A percentile compares a stretch with the other conserved stretches of the same genome.
These are phyloP conservation scores for Caenorhabditis plicata DNA, from an alignment of 2,888 invertebrate genomes.

Conservation along the genomic window DNA sequence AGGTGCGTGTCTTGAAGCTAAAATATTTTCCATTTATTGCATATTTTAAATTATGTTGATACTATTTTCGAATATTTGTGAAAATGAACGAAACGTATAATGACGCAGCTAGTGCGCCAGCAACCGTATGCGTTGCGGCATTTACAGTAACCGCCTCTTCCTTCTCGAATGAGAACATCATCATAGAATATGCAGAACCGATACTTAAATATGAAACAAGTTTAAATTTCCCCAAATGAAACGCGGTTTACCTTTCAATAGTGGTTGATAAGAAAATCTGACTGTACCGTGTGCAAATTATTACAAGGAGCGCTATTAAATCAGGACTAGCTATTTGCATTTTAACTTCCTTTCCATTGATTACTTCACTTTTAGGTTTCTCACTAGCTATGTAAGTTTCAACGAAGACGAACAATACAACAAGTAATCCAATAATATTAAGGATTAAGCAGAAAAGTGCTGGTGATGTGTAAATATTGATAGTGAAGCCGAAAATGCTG, in stretches of 20 bases:
- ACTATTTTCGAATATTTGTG: constrained; percentile 17
- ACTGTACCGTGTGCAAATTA: constrained; percentile 32
- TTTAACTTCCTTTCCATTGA: no score
- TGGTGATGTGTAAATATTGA: constrained; percentile 47
- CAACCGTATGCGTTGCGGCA: constrained; percentile 22
- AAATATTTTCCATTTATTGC: neutral
- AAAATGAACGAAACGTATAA: constrained; percentile 39
- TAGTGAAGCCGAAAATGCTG: constrained; percentile 17
- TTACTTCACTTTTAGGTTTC: no score
- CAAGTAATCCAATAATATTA: constrained; percentile 27
- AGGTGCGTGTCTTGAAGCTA: constrained; percentile 12
- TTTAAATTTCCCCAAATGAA: neutral
- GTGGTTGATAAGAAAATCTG: constrained; percentile 40
- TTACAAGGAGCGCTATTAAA: constrained; percentile 24
- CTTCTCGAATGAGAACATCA: constrained; percentile 41
- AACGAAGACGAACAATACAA: constrained; percentile 35
- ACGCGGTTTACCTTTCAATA: constrained; percentile 36
- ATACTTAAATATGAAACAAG: no score
- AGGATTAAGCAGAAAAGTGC: constrained; percentile 32
- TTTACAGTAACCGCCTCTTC: constrained; percentile 32
- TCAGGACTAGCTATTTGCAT: constrained; percentile 22
- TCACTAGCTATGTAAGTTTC: constrained; percentile 34
- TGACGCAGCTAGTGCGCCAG: constrained; percentile 25
- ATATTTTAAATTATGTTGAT: neutral
- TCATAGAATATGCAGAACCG: constrained; percentile 40